A percentile compares a stretch with the other conserved stretches of the same genome.
Evolutionary conservation across 1,140 invertebrate genomes (phyloP).

Genomic region (Panonychus citri): DNA sequence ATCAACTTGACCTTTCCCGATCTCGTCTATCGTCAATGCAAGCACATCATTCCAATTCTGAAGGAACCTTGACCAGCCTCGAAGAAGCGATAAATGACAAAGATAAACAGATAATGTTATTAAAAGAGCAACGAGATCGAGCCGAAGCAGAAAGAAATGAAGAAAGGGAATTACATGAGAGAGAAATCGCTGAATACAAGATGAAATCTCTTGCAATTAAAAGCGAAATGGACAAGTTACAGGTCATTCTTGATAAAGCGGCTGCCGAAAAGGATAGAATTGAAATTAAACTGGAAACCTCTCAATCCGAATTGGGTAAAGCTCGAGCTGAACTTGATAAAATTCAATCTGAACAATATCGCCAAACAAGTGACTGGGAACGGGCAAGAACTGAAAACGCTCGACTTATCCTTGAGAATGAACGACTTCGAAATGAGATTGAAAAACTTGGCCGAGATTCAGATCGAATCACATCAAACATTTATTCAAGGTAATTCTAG

Average conservation of each 20-base stretch:
- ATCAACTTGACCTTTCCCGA: slow-evolving; percentile 82
- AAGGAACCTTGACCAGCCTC: slow-evolving; percentile 66
- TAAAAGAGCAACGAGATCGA: slow-evolving; percentile 70
- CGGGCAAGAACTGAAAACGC: slow-evolving; percentile 21
- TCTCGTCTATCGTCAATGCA: slow-evolving; percentile 65
- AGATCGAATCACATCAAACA: neutral
- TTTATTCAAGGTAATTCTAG: no score
- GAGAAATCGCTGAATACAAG: slow-evolving; percentile 81
- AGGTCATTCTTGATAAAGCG: slow-evolving; percentile 40
- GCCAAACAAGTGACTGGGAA: slow-evolving; percentile 16
- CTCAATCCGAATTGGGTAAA: slow-evolving; percentile 74
- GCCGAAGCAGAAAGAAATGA: slow-evolving; percentile 91
- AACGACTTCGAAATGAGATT: slow-evolving; percentile 29
- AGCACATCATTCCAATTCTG: slow-evolving; percentile 70
- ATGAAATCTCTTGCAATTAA: slow-evolving; percentile 71
- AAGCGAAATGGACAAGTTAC: slow-evolving; percentile 69
- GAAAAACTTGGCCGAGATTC: slow-evolving; percentile 10
- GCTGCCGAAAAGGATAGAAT: slow-evolving; percentile 67
- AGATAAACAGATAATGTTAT: slow-evolving; percentile 80
- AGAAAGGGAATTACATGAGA: slow-evolving; percentile 74
- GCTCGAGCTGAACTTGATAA: slow-evolving; percentile 78
- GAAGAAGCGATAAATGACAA: slow-evolving; percentile 91
- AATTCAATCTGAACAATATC: slow-evolving; percentile 41
- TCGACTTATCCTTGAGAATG: slow-evolving; percentile 68
- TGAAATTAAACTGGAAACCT: slow-evolving; percentile 68